Evolutionary conservation across 2,888 invertebrate species (phyloP), one percentile per base, ranked within the genome.

Genomic region (Harpagoxenus sublaevis): DNA sequence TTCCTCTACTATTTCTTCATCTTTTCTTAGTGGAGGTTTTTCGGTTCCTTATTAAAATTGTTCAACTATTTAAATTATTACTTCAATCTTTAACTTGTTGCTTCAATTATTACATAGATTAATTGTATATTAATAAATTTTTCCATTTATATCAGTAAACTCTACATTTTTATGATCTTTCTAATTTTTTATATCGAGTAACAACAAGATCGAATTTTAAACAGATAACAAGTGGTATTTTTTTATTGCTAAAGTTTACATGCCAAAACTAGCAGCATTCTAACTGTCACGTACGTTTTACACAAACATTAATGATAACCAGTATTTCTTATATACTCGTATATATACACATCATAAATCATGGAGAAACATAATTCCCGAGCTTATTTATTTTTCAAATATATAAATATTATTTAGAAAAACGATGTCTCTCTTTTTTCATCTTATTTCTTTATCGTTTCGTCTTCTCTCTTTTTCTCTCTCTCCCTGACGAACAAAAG

Each of bases 401-500:
- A 15, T 4, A 12, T 8, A 78, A 78, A 66, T 78, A 66, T 66
- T 55, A 66, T 31, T 31, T 55, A n/a, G n/a, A 55, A 42, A 55
- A 65, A 39, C 51, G 2, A 31, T 28, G n/a, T 23, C 15, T 57
- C 2, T 45, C 48, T 48, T 9, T 45, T 4, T 12, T 18, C 51
- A 51, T 2, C 6, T 28, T 18, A 28, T 15, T 35, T 3, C 57
- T n/a, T 63, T 62, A 12, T 4, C 55, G 6, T 53, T 60, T 65
- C 53, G 8, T 63, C 39, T 42, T 83, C 81, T 81, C 55, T 57
- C 18, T 66, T 66, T 45, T 55, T 55, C 66, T 62, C 79, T 73
- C 73, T 85, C 77, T 83, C 63, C 23, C 31, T 65, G 71, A 12
- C 74, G 66, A 48, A 88, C 85, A 90, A 87, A 87, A 90, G 87